Percentiles rank a stretch among this genome's conserved stretches.
phyloP scores from a whole-genome alignment of 2,113 vertebrate genomes.

The Hydrochoerus hydrochaeris region DNA sequence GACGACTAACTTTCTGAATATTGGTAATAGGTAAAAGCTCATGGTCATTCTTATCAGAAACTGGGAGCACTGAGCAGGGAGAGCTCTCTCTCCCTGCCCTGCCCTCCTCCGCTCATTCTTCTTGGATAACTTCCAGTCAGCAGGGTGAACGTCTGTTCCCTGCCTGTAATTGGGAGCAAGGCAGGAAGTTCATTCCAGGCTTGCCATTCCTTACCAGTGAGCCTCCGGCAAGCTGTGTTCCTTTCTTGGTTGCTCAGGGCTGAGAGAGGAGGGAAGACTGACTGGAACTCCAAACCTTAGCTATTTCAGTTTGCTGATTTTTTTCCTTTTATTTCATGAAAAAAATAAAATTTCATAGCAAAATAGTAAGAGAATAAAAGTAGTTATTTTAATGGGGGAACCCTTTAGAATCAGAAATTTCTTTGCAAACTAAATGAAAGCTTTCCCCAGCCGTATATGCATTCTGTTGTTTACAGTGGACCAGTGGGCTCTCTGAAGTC shows the following conservation, averaged over 20 bases:
- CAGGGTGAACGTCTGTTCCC: neutral
- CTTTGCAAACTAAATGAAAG: slow-evolving; percentile 30
- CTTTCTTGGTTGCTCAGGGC: neutral
- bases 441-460: neutral
- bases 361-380: neutral
- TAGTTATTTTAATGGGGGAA: neutral
- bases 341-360: neutral
- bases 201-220: neutral
- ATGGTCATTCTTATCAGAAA: neutral
- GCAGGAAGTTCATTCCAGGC: neutral
- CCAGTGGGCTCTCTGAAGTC: neutral
- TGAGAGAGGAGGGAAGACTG: neutral
- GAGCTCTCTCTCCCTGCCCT: no score
- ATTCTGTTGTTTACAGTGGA: neutral
- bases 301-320: neutral
- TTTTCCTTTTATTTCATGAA: neutral
- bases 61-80: neutral
- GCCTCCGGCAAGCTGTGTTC: neutral
- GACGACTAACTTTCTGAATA: neutral
- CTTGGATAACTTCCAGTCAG: neutral
- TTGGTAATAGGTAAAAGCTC: neutral
- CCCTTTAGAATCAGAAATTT: neutral
- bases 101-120: neutral
- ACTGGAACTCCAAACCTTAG: neutral
- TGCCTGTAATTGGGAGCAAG: neutral